Evolutionary conservation across 2,113 vertebrate genomes (phyloP).

Genomic region (Micronycteris hirsuta): DNA sequence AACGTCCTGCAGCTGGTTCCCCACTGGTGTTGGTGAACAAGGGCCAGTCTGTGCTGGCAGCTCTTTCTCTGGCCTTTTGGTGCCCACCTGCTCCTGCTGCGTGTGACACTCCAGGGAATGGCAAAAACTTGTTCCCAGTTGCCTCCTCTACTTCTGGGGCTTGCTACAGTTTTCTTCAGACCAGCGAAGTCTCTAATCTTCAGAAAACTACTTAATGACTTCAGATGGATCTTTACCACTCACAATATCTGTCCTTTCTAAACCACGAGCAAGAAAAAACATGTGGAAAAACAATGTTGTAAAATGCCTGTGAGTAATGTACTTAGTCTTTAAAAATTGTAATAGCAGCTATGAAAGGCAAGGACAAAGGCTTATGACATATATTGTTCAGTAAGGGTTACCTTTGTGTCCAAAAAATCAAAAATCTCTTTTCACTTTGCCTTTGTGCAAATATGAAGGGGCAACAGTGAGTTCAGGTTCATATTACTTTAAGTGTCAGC

Average conservation of each 20-base stretch:
- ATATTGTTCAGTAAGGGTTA: background rate
- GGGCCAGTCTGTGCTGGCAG: background rate
- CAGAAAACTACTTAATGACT: conserved; percentile 42
- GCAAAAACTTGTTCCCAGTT: background rate
- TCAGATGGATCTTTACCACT: conserved; percentile 1
- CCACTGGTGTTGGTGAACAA: background rate
- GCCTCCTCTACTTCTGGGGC: background rate
- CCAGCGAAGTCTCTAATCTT: conserved; percentile 10
- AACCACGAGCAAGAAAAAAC: background rate
- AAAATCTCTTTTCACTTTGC: background rate
- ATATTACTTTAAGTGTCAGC: background rate
- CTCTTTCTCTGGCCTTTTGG: background rate
- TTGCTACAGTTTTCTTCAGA: conserved; percentile 5
- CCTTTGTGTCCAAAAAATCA: background rate
- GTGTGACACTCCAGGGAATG: background rate
- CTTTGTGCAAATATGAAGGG: background rate
- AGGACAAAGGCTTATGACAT: background rate
- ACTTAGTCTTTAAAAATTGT: background rate
- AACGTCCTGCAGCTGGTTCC: background rate
- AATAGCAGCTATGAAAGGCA: background rate
- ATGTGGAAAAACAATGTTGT: background rate
- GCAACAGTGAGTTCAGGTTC: background rate
- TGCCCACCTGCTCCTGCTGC: background rate
- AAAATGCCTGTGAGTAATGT: background rate
- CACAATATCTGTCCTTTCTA: background rate